Base-by-base conservation (phyloP, 2,888 invertebrate genomes). In the Eubasilissa splendida region DNA sequence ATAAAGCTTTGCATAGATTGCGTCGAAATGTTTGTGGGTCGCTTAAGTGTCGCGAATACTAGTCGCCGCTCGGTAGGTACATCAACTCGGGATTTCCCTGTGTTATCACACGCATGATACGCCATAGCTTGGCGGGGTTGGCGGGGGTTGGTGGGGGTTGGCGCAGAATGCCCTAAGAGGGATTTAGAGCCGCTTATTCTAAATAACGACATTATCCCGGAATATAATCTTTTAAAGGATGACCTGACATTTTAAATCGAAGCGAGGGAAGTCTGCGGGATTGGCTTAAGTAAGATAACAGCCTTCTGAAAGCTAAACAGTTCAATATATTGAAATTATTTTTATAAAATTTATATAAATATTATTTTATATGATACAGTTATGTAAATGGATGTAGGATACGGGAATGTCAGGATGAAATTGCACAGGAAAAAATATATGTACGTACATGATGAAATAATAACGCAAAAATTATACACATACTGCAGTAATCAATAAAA, bases 181-280 rank as follows among this genome's bases (percentile, higher is more conserved):
- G 79, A 75, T 79, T 58, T 74, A 79, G 66, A 75, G 79, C 74
- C 70, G 75, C 74, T 79, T 75, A 79, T 79, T 79, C 75, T 79
- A 79, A 75, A 79, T 79, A 79, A 79, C 75, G 79, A 66, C 66
- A 63, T 65, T 58, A 66, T 79, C 74, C 75, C 74, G 54, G 59
- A 66, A 66, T 74, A 75, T 75, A 79, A 79, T 79, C 75, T 79
- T 75, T 75, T 79, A 79, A 75, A 52, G 75, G 71, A 73, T 78
- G 73, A 73, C 78, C 73, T 73, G 78, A 63, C 71, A 60, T 63
- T 58, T 71, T 78, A 63, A 78, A 78, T 70, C 73, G 14, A 66
- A 5, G n/a, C 63, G 22, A 56, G 54, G 76, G 50, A 50, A 68
- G 68, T 68, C 14, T 68, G 42, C 42, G 42, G 68, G 68, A 68